Evolutionary conservation across 1,140 invertebrate genomes (phyloP).

Genomic region (Andrena cerasifolii): DNA sequence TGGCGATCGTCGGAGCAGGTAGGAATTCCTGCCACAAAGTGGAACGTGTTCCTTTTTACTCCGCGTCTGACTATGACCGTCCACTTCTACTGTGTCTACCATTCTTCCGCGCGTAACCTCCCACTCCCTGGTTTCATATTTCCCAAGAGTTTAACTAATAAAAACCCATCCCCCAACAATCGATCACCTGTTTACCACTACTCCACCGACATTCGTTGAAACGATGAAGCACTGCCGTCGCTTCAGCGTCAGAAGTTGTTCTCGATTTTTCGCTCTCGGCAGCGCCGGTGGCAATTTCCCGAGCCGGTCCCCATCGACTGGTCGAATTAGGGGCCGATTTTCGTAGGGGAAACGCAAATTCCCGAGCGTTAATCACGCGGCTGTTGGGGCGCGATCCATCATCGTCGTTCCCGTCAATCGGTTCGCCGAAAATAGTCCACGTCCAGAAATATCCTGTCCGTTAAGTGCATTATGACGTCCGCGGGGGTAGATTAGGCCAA

Average conservation of each 20-base stretch:
- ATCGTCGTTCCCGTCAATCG: slow-evolving; percentile 54
- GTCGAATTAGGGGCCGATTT: neutral
- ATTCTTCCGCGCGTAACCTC: too few species aligned
- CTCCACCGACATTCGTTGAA: neutral
- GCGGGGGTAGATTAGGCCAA: slow-evolving; percentile 59
- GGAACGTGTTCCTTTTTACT: neutral
- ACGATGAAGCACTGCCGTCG: neutral
- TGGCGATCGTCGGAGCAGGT: neutral
- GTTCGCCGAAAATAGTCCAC: slow-evolving; percentile 53
- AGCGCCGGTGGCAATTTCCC: neutral
- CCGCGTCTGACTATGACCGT: neutral
- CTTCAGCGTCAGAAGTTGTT: too few species aligned
- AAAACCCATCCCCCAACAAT: too few species aligned
- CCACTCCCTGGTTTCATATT: too few species aligned
- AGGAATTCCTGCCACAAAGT: too few species aligned
- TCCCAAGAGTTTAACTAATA: too few species aligned
- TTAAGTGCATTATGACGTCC: slow-evolving; percentile 69
- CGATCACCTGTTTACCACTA: too few species aligned
- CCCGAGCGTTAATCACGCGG: slow-evolving; percentile 43
- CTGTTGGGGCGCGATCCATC: slow-evolving; percentile 52
- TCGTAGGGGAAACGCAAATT: slow-evolving; percentile 33
- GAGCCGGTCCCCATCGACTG: neutral
- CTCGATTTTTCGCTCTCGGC: slow-evolving; percentile 1
- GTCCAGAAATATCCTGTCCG: slow-evolving; percentile 57
- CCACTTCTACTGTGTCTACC: neutral